Percentiles rank a stretch among this genome's conserved stretches.
phyloP scores from a whole-genome alignment of 2,888 invertebrate species.

The Aethes cnicana region DNA sequence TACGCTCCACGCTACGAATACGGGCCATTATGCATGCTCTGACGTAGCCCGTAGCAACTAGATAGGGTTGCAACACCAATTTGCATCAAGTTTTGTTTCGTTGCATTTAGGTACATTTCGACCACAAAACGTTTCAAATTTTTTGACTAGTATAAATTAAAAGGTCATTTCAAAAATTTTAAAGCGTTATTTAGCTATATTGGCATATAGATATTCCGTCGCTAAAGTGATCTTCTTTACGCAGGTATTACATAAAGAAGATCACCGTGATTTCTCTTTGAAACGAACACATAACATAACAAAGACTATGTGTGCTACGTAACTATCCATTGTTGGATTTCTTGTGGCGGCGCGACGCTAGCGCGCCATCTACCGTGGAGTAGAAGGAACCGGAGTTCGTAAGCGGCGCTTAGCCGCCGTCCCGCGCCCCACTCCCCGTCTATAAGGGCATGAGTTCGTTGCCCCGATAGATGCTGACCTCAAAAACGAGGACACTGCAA shows the following conservation, averaged over 20 bases:
- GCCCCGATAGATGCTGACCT: constrained; percentile 85
- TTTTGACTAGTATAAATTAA: too few relatives aligned
- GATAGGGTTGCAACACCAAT: constrained; percentile 50
- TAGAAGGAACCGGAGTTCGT: constrained; percentile 46
- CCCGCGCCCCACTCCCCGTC: constrained; percentile 60
- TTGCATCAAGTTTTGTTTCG: constrained; percentile 12
- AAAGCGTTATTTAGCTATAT: too few relatives aligned
- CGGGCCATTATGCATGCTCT: constrained; percentile 46
- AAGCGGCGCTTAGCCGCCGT: constrained; percentile 45
- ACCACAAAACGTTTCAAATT: background rate
- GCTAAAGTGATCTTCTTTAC: too few relatives aligned
- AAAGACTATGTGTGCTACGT: too few relatives aligned
- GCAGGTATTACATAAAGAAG: constrained; percentile 2
- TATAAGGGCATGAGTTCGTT: constrained; percentile 83
- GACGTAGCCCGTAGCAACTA: constrained; percentile 42
- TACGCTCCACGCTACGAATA: constrained; percentile 45
- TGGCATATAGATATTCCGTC: too few relatives aligned
- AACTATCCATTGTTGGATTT: constrained; percentile 9
- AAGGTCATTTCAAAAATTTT: too few relatives aligned
- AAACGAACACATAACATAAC: background rate
- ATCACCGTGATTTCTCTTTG: background rate
- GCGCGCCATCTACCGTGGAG: constrained; percentile 69
- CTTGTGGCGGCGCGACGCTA: constrained; percentile 9
- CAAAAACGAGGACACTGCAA: constrained; percentile 88
- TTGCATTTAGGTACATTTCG: background rate